Evolutionary conservation across 2,797 vertebrate species (phyloP).

Genomic region (Cottoperca gobio): DNA sequence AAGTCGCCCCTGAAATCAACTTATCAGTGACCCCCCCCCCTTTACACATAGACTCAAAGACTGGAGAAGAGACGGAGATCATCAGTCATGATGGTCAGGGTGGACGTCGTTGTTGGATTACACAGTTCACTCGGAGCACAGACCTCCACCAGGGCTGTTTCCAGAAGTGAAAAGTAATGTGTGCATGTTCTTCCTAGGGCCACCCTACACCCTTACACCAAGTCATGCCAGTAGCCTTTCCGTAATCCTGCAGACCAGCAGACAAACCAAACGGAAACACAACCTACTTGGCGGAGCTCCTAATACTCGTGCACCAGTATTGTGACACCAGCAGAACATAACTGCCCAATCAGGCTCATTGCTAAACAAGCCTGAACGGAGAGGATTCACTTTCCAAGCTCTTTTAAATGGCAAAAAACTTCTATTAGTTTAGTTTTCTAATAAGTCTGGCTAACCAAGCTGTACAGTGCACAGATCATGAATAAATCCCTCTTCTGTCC

Average conservation of each 20-base stretch:
- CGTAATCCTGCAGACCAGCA: too few species aligned
- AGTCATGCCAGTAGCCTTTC: too few species aligned
- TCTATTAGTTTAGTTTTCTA: neutral
- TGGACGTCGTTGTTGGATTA: too few species aligned
- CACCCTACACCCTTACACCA: too few species aligned
- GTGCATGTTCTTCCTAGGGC: too few species aligned
- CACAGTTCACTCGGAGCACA: too few species aligned
- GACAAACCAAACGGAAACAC: too few species aligned
- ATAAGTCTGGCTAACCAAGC: conserved; percentile 2
- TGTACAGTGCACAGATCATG: neutral
- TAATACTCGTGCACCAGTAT: neutral
- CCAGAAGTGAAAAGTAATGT: too few species aligned
- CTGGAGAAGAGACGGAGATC: neutral
- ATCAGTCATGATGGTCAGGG: too few species aligned
- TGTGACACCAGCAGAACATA: neutral
- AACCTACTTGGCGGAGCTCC: too few species aligned
- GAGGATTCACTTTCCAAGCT: neutral
- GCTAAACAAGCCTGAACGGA: neutral
- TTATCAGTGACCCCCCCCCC: neutral
- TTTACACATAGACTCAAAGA: neutral
- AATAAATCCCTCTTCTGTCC: neutral
- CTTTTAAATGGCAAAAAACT: neutral
- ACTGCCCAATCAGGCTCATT: neutral
- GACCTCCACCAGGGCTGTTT: too few species aligned
- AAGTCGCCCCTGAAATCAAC: neutral